Conservation (phyloP, 2,888 invertebrate species). For the Xestia ashworthii region DNA sequence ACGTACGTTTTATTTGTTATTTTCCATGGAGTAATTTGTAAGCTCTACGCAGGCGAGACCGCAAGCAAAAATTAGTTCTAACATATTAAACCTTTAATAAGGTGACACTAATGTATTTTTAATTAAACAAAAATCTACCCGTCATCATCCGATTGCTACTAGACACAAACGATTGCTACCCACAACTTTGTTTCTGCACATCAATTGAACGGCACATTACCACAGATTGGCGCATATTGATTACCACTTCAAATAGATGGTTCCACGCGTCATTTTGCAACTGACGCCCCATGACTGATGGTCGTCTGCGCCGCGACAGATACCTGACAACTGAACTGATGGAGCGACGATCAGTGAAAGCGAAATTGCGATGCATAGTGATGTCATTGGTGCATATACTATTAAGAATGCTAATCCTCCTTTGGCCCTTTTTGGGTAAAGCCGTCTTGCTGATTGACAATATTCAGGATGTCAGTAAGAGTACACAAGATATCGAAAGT, state of each 20-base stretch:
- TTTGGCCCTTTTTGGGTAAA: constrained; percentile 12
- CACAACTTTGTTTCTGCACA: constrained; percentile 4
- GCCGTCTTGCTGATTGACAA: neutral
- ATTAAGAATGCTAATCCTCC: constrained; percentile 13
- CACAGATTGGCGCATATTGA: constrained; percentile 58
- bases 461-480: neutral
- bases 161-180: constrained; percentile 3
- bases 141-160: neutral
- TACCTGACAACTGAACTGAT: constrained; percentile 66
- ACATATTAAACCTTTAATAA: neutral
- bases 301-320: constrained; percentile 45
- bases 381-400: constrained; percentile 12
- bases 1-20: neutral
- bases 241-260: constrained; percentile 59
- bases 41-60: neutral
- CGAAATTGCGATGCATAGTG: constrained; percentile 34
- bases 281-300: constrained; percentile 59
- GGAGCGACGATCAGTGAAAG: constrained; percentile 69
- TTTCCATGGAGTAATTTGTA: neutral
- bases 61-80: neutral
- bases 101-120: neutral
- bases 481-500: neutral
- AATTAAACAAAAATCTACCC: neutral
- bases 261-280: constrained; percentile 56
- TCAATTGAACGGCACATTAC: constrained; percentile 31